Conservation (phyloP, 2,888 invertebrate genomes). For the Artemia sp. region DNA sequence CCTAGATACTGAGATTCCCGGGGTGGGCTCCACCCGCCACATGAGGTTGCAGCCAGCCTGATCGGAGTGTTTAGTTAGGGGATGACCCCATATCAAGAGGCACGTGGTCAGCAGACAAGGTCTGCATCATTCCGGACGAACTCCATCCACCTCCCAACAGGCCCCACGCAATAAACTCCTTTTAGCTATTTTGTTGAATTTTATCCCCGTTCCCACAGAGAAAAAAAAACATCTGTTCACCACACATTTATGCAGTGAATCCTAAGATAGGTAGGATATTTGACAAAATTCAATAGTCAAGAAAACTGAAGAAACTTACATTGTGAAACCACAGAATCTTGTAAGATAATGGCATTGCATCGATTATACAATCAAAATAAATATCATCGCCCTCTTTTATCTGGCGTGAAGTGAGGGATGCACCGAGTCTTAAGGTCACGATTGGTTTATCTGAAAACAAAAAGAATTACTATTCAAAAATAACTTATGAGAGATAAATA, state of each 20-base stretch:
- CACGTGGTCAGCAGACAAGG: too few relatives aligned
- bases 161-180: too few relatives aligned
- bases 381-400: slow-evolving; percentile 10
- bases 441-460: slow-evolving; percentile 4
- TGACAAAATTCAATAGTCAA: not conserved
- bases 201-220: too few relatives aligned
- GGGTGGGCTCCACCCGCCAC: too few relatives aligned
- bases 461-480: not conserved
- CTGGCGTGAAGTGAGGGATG: not conserved
- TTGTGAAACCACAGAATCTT: slow-evolving; percentile 6
- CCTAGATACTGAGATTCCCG: too few relatives aligned
- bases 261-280: not conserved
- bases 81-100: too few relatives aligned
- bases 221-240: not conserved
- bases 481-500: too few relatives aligned
- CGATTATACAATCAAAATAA: not conserved
- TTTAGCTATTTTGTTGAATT: too few relatives aligned
- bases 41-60: too few relatives aligned
- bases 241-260: not conserved
- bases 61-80: too few relatives aligned
- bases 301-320: not conserved
- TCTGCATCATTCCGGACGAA: too few relatives aligned
- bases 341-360: not conserved
- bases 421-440: not conserved
- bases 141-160: too few relatives aligned